Percentiles rank a stretch among this genome's conserved stretches.
Evolutionary conservation across 2,888 invertebrate species (phyloP).

Genomic region (Apantesis nais): DNA sequence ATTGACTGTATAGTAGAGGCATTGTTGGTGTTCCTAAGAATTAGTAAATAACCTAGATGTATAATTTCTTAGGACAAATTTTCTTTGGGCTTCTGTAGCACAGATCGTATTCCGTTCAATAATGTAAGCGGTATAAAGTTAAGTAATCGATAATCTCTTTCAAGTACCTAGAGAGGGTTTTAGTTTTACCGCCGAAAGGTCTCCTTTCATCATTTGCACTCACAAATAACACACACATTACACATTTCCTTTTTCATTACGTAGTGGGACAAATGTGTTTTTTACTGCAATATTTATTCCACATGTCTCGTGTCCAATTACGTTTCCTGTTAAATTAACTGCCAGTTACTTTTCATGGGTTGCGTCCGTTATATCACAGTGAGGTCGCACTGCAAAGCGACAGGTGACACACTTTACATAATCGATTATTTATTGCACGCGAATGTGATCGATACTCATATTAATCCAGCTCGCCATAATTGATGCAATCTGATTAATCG

Average conservation of each 20-base stretch:
- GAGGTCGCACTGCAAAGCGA: slow-evolving; percentile 44
- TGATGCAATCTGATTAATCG: slow-evolving; percentile 46
- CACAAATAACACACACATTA: slow-evolving; percentile 14
- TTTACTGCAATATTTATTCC: slow-evolving; percentile 34
- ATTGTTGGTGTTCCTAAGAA: neutral
- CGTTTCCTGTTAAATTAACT: slow-evolving; percentile 52
- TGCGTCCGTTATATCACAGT: slow-evolving; percentile 49
- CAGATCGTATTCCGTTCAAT: neutral
- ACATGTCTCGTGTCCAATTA: slow-evolving; percentile 43
- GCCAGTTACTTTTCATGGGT: slow-evolving; percentile 46
- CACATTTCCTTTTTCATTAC: slow-evolving; percentile 27
- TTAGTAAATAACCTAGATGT: neutral
- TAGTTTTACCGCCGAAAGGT: neutral
- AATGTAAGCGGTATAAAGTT: neutral
- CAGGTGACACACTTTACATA: slow-evolving; percentile 63
- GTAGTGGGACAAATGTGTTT: slow-evolving; percentile 36
- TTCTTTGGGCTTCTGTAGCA: neutral
- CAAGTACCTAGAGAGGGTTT: neutral
- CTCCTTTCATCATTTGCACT: neutral
- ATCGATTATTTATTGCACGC: slow-evolving; percentile 52
- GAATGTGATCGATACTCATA: slow-evolving; percentile 48
- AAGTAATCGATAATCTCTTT: neutral
- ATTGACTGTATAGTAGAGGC: neutral
- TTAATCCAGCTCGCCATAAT: slow-evolving; percentile 35
- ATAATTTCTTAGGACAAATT: neutral